Base-by-base conservation (phyloP, 1,140 invertebrate genomes). In the Lepidotrigona ventralis region DNA sequence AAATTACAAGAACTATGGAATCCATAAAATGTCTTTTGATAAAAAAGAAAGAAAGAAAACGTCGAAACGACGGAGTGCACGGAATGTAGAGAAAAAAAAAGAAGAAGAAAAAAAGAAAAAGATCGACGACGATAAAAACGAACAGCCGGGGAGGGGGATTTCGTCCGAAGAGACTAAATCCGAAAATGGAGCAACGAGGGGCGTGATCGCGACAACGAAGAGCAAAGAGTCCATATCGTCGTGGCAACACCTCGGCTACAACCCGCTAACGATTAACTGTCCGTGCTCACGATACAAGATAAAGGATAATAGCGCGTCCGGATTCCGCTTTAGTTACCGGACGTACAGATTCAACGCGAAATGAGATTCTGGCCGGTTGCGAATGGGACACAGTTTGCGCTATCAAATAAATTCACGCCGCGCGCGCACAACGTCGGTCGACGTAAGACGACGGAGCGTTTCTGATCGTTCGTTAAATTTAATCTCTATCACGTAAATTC, bases 301-400 rank as follows among this genome's bases (percentile, higher is more conserved):
- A 72, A 69, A 85, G 83, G 83, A 85, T 81, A 86, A 85, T 85
- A 81, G 85, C 78, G 60, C 58, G 66, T 74, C 83, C 73, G 85
- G 85, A 86, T 81, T 81, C 64, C 84, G 78, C 76, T 85, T 85
- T 75, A 68, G 51, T 69, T 84, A 66, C 76, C 78, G 77, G 87
- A 85, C 71, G 83, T 86, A 87, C 79, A 68, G 83, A 86, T 83
- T 85, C 87, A 86, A 81, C 80, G 83, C 70, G 72, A 87, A 88
- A 88, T 87, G 87, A 85, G 87, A 88, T 88, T 88, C 87, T 77
- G 69, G 53, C 33, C 46, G 82, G 75, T 83, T n/a, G 64, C 23
- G 73, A 58, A 58, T n/a, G 21, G 19, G 23, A 6, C 21, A 33
- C 39, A 46, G 56, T 71, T 72, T 63, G 58, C 54, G 46, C 58